phyloP scores from a whole-genome alignment of 2,797 vertebrate species.

The Xenopus petersii region DNA sequence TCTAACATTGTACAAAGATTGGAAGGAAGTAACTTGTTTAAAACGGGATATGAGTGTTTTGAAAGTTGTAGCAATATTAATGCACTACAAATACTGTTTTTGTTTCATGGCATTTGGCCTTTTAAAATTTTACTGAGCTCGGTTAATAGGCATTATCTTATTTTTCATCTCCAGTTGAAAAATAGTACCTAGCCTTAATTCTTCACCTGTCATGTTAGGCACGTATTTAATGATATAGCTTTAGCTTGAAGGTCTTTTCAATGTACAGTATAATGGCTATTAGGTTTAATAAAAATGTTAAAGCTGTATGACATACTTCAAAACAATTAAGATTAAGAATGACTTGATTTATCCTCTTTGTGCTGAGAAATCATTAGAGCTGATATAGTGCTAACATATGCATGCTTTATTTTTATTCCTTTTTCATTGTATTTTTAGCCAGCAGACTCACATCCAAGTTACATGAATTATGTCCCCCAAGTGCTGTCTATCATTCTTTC shows the following conservation, averaged over 20 bases:
- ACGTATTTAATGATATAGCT: constrained; percentile 39
- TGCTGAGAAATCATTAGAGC: constrained; percentile 36
- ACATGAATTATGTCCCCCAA: constrained; percentile 47
- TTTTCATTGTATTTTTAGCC: constrained; percentile 43
- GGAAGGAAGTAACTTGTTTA: no score
- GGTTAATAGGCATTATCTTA: not conserved
- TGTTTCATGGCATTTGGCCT: no score
- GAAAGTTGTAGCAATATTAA: not conserved
- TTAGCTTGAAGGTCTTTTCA: constrained; percentile 48
- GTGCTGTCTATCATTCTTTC: constrained; percentile 46
- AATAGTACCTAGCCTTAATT: constrained; percentile 28
- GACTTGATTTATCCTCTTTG: constrained; percentile 37
- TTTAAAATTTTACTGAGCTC: not conserved
- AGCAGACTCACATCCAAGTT: constrained; percentile 39
- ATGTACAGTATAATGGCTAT: constrained; percentile 36
- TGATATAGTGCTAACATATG: constrained; percentile 45
- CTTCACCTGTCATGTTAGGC: constrained; percentile 27
- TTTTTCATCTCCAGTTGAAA: constrained; percentile 7
- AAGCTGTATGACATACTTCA: constrained; percentile 45
- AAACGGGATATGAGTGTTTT: no score
- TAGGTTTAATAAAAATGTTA: constrained; percentile 48
- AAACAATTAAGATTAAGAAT: constrained; percentile 49
- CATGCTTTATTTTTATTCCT: constrained; percentile 48
- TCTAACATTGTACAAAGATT: no score
- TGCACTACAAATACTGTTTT: not conserved